Evolutionary conservation across 2,113 vertebrate genomes (phyloP).

Genomic region (Bufo bufo): DNA sequence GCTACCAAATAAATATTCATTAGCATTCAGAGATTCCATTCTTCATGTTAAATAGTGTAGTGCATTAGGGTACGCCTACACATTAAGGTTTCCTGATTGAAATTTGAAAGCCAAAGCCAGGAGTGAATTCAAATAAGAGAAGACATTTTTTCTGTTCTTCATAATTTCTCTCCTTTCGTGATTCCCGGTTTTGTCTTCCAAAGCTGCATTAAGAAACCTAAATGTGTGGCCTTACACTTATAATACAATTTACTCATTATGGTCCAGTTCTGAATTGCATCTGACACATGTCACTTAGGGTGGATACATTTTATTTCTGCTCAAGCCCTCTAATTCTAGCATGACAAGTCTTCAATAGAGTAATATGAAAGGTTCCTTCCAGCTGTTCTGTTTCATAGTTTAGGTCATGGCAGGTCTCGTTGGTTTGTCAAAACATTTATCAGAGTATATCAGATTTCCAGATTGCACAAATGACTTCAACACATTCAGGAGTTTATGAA

Average conservation of each 20-base stretch:
- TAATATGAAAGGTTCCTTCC: constrained; percentile 48
- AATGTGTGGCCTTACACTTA: too few species aligned
- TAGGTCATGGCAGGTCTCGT: constrained; percentile 30
- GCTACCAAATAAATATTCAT: too few species aligned
- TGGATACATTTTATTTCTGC: constrained; percentile 37
- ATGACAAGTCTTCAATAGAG: constrained; percentile 13
- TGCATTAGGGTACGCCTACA: neutral
- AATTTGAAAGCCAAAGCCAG: too few species aligned
- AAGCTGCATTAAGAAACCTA: too few species aligned
- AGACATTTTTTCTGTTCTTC: too few species aligned
- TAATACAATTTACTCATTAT: neutral
- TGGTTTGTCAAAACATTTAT: constrained; percentile 42
- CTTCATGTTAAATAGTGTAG: neutral
- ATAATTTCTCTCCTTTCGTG: too few species aligned
- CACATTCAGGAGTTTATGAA: constrained; percentile 22
- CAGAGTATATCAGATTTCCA: constrained; percentile 40
- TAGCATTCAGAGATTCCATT: neutral
- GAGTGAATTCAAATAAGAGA: too few species aligned
- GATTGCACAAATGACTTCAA: constrained; percentile 32
- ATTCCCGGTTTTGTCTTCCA: too few species aligned
- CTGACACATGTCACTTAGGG: neutral
- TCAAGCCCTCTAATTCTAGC: constrained; percentile 14
- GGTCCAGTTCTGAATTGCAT: neutral
- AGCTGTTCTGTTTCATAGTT: constrained; percentile 16
- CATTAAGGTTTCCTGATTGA: too few species aligned